phyloP scores from a whole-genome alignment of 2,113 vertebrate genomes.

The Corythaeola cristata region DNA sequence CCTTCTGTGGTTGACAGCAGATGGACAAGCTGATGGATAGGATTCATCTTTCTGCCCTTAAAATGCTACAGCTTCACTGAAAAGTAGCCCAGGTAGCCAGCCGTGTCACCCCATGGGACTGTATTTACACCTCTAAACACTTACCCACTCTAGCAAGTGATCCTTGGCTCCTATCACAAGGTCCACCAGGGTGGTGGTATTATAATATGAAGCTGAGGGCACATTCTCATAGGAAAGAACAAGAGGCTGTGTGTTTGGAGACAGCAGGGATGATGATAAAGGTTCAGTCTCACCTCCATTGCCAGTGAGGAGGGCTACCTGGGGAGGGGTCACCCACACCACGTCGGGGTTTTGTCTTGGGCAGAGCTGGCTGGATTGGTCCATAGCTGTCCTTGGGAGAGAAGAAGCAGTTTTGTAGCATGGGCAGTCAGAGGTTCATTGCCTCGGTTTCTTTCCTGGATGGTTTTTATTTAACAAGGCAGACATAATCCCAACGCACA shows the following conservation, averaged over 20 bases:
- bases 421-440: neutral
- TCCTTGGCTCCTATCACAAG: neutral
- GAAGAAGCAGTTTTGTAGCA: neutral
- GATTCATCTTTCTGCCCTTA: neutral
- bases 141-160: neutral
- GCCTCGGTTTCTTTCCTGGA: neutral
- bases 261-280: neutral
- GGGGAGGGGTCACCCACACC: neutral
- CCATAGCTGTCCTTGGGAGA: neutral
- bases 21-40: neutral
- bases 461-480: neutral
- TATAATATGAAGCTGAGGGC: neutral
- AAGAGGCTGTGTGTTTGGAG: neutral
- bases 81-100: neutral
- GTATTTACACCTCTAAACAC: neutral
- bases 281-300: neutral
- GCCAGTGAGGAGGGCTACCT: neutral
- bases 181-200: neutral
- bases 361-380: neutral
- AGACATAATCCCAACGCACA: neutral
- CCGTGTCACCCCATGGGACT: fast-evolving
- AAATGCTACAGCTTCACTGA: neutral
- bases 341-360: neutral
- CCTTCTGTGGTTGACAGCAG: neutral
- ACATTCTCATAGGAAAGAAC: neutral